These are phyloP conservation scores for Alloscopus bannaensis DNA, from an alignment of 2,888 invertebrate species.

Conservation along the genomic window DNA sequence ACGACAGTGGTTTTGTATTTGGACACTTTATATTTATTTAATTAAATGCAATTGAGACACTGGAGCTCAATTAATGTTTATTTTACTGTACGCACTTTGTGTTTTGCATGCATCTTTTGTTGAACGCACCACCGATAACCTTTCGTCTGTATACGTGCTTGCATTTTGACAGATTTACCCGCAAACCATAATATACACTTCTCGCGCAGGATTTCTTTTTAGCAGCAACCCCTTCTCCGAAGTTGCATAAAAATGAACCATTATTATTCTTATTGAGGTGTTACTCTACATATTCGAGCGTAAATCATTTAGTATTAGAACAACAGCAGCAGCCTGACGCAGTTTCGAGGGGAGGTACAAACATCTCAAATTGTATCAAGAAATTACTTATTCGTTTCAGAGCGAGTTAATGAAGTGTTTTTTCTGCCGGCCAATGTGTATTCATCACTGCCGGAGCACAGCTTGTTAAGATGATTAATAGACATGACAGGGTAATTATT, in stretches of 20 bases:
- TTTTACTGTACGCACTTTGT: conserved; percentile 26
- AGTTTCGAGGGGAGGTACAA: too few relatives aligned
- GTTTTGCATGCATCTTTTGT: conserved; percentile 18
- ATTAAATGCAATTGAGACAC: conserved; percentile 50
- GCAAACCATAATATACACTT: too few relatives aligned
- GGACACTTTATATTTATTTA: conserved; percentile 47
- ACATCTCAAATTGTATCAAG: too few relatives aligned
- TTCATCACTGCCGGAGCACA: neutral
- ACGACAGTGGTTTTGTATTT: conserved; percentile 56
- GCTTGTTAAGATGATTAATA: conserved; percentile 31
- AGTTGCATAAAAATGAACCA: too few relatives aligned
- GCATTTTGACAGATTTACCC: neutral
- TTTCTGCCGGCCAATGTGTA: conserved; percentile 3
- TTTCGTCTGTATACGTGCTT: neutral
- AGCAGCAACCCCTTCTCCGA: too few relatives aligned
- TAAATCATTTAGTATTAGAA: too few relatives aligned
- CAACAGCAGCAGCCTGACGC: too few relatives aligned
- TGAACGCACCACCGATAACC: neutral
- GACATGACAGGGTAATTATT: conserved; percentile 28
- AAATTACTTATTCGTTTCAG: too few relatives aligned
- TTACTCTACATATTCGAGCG: too few relatives aligned
- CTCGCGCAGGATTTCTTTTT: too few relatives aligned
- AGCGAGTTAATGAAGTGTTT: conserved; percentile 12
- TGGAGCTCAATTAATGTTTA: conserved; percentile 34
- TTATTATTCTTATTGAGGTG: too few relatives aligned